Evolutionary conservation across 2,797 vertebrate genomes (phyloP).

Genomic region (Leptoclinus maculatus): DNA sequence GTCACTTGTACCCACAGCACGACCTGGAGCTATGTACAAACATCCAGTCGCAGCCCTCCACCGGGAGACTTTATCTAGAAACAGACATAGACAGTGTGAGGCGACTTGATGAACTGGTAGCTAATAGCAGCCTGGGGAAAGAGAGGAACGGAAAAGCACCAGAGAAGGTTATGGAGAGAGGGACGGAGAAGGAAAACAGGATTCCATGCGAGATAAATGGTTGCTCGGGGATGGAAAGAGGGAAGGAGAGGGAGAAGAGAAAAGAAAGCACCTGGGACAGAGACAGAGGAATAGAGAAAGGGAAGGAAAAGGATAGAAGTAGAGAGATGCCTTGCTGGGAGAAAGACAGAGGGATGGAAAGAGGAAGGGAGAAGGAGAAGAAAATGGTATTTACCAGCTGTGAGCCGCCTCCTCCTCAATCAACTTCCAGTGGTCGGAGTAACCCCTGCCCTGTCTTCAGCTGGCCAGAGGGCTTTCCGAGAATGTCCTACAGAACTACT

Average conservation of each 20-base stretch:
- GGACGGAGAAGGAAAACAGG: conserved; percentile 55
- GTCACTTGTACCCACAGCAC: conserved; percentile 69
- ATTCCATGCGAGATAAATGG: conserved; percentile 65
- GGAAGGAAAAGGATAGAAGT: conserved; percentile 40
- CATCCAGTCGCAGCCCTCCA: conserved; percentile 70
- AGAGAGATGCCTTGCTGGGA: conserved; percentile 58
- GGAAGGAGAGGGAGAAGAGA: conserved; percentile 59
- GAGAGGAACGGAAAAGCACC: conserved; percentile 55
- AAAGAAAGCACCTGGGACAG: conserved; percentile 63
- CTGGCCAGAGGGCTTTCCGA: conserved; percentile 75
- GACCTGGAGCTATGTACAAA: conserved; percentile 69
- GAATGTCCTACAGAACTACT: conserved; percentile 80
- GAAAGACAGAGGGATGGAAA: conserved; percentile 56
- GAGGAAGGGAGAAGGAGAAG: conserved; percentile 70
- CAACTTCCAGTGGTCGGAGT: conserved; percentile 52
- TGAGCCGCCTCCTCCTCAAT: conserved; percentile 35
- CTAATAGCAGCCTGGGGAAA: conserved; percentile 69
- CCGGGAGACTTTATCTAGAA: conserved; percentile 77
- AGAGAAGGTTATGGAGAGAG: conserved; percentile 58
- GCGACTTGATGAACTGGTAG: conserved; percentile 75
- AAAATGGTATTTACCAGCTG: conserved; percentile 41
- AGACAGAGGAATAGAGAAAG: conserved; percentile 46
- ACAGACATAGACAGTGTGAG: conserved; percentile 83
- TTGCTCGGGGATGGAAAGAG: conserved; percentile 43
- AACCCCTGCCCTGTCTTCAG: conserved; percentile 69